Base-by-base conservation (phyloP, 2,888 invertebrate species). In the Autographa pulchrina region DNA sequence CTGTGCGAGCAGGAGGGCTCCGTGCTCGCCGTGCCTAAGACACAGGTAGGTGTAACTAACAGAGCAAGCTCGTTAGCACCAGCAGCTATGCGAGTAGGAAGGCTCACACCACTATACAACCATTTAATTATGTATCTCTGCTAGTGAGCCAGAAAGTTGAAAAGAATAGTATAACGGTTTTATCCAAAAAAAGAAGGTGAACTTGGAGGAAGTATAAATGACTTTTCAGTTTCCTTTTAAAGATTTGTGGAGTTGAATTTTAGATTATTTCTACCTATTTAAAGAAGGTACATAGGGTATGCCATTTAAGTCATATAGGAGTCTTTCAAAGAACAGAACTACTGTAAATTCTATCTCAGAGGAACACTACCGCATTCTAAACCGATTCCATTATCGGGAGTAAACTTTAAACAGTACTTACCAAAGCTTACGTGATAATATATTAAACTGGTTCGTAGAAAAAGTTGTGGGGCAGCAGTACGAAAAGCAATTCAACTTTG, bases 11-110 rank as follows among this genome's bases (percentile, higher is more conserved):
- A 75, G 0, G 82, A 84, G 0, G 90, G 90, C 0, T 91, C 86
- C 0, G 89, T 88, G 41, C 83, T 95, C 0, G 94, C 94, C 2
- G 93, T 93, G 6, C 95, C 95, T 0, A 90, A 88, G 52, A 84
- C 92, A 13, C 78, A 89, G 87, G 94, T 93, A 31, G 75, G 64
- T 59, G 43, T 25, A 3, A 25, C 25, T 25, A 25, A 25, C 3
- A 25, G 6, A n/a, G n/a, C n/a, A n/a, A n/a, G n/a, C n/a, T n/a
- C n/a, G n/a, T n/a, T n/a, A n/a, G n/a, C n/a, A n/a, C n/a, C 11
- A 6, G 11, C 9, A 18, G 20, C n/a, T 1, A 52, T 62, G 38
- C 38, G 38, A 38, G 38, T 5, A 38, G 38, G 38, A 38, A 5
- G 38, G 38, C 38, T 38, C 38, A n/a, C n/a, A n/a, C n/a, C n/a